Conservation (phyloP, 2,888 invertebrate genomes). For the Schrankia costaestrigalis region DNA sequence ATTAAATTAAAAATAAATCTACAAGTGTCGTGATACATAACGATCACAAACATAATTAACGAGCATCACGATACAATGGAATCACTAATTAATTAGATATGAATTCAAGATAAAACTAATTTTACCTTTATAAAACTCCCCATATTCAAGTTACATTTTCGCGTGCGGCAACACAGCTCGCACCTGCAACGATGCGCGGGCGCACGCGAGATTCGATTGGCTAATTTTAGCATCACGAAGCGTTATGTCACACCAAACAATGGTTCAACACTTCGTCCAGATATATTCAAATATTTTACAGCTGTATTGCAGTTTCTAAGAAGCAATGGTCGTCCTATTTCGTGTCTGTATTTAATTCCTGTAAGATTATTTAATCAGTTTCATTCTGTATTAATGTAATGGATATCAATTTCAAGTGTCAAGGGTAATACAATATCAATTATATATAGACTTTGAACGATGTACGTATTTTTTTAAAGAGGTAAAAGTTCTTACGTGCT, state of each 20-base stretch:
- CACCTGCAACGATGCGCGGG: slow-evolving; percentile 72
- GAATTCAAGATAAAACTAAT: slow-evolving; percentile 6
- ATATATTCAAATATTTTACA: slow-evolving; percentile 31
- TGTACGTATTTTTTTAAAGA: too few species aligned
- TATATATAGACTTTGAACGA: too few species aligned
- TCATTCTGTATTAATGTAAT: slow-evolving; percentile 2
- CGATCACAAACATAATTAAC: too few species aligned
- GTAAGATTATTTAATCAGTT: slow-evolving; percentile 7
- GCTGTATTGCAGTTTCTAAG: slow-evolving; percentile 33
- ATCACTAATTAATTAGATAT: too few species aligned
- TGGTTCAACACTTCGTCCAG: slow-evolving; percentile 40
- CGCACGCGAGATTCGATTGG: slow-evolving; percentile 53
- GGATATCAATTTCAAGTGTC: slow-evolving; percentile 6
- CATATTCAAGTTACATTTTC: slow-evolving; percentile 41
- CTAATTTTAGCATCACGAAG: slow-evolving; percentile 62
- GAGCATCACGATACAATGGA: too few species aligned
- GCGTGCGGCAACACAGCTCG: slow-evolving; percentile 51
- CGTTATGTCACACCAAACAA: slow-evolving; percentile 70
- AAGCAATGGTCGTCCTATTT: slow-evolving; percentile 5
- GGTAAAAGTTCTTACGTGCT: too few species aligned
- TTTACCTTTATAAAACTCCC: slow-evolving; percentile 4
- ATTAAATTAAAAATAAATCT: too few species aligned
- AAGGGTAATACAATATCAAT: too few species aligned
- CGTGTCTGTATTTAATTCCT: slow-evolving; percentile 1
- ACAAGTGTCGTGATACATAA: too few species aligned